These are phyloP conservation scores for Myotis findleyi DNA, from an alignment of 2,797 vertebrate genomes.

Conservation along the genomic window DNA sequence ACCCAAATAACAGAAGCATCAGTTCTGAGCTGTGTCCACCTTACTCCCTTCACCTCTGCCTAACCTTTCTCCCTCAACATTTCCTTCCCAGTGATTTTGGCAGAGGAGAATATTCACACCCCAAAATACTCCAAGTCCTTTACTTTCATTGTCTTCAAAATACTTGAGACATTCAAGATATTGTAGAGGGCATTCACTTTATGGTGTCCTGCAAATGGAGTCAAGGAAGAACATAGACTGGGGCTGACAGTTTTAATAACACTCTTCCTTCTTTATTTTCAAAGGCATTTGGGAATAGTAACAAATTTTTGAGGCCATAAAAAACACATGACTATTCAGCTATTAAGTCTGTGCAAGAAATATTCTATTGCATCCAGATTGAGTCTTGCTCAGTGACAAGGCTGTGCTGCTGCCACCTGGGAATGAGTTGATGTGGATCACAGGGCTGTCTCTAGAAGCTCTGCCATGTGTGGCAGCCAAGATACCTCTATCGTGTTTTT, in stretches of 20 bases:
- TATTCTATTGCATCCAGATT: slow-evolving; percentile 82
- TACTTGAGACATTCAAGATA: slow-evolving; percentile 54
- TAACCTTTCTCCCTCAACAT: not conserved
- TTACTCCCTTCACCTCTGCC: not conserved
- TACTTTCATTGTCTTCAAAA: slow-evolving; percentile 79
- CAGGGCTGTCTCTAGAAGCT: not conserved
- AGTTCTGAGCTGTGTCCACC: not conserved
- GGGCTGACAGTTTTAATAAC: slow-evolving; percentile 81
- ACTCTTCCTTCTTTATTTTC: slow-evolving; percentile 84
- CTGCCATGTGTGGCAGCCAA: not conserved
- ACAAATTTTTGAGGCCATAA: slow-evolving; percentile 84
- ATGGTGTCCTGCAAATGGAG: not conserved
- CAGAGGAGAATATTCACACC: not conserved
- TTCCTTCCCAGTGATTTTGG: not conserved
- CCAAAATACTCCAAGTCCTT: slow-evolving; percentile 79
- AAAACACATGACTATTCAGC: slow-evolving; percentile 86
- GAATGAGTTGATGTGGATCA: not conserved
- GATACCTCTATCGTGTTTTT: not conserved
- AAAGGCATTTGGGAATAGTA: slow-evolving; percentile 85
- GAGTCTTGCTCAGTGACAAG: slow-evolving; percentile 69
- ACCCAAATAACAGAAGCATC: not conserved
- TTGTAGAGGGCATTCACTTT: slow-evolving; percentile 23
- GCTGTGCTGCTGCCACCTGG: slow-evolving; percentile 73
- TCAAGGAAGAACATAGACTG: not conserved
- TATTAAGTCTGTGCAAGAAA: slow-evolving; percentile 65